phyloP scores from a whole-genome alignment of 2,797 vertebrate genomes.

The Halcyon chelicuti region DNA sequence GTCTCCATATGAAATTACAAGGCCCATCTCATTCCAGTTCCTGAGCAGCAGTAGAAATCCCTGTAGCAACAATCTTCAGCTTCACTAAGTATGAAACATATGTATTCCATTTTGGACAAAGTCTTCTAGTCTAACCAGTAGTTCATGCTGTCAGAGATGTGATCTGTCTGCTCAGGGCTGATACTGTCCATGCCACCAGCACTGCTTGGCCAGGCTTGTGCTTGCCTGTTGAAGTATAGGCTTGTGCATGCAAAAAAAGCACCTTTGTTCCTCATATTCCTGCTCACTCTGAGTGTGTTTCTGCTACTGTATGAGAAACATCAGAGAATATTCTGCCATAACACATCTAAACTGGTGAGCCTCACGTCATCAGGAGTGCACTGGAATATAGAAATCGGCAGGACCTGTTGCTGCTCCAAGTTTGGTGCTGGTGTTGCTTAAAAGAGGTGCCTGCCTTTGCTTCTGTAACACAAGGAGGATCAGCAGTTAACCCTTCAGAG shows the following conservation, averaged over 20 bases:
- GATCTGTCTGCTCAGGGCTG: not conserved
- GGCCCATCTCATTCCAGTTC: not conserved
- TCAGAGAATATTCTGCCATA: not conserved
- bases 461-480: not conserved
- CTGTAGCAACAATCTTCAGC: not conserved
- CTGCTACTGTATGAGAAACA: not conserved
- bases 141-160: not conserved
- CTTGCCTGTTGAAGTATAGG: not conserved
- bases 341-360: accelerated
- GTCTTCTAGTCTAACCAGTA: not conserved
- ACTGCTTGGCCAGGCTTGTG: not conserved
- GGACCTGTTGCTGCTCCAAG: not conserved
- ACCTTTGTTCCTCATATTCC: not conserved
- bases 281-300: not conserved
- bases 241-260: not conserved
- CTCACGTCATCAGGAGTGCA: not conserved
- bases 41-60: not conserved
- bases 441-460: not conserved
- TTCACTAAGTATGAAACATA: not conserved
- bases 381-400: not conserved
- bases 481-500: not conserved
- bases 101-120: not conserved
- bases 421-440: not conserved
- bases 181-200: not conserved
- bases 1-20: not conserved